Conservation (phyloP, 2,888 invertebrate species). For the Cheilosia vernalis region DNA sequence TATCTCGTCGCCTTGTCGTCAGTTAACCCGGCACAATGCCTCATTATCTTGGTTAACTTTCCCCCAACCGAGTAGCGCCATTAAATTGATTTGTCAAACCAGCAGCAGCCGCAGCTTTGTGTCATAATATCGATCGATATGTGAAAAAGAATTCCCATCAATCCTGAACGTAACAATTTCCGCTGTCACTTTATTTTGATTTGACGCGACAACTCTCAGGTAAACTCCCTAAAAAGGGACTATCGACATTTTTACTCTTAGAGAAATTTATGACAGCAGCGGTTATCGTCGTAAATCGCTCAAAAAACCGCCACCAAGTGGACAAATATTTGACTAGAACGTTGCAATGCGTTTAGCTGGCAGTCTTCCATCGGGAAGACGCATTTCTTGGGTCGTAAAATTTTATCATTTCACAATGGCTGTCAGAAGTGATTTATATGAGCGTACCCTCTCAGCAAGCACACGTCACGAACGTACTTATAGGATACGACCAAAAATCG, state of each 20-base stretch:
- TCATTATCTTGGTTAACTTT: slow-evolving; percentile 42
- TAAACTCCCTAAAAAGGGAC: slow-evolving; percentile 30
- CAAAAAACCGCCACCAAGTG: slow-evolving; percentile 48
- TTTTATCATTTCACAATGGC: slow-evolving; percentile 66
- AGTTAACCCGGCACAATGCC: slow-evolving; percentile 47
- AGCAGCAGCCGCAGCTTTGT: slow-evolving; percentile 43
- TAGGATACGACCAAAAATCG: background rate
- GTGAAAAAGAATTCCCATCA: slow-evolving; percentile 40
- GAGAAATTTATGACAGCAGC: slow-evolving; percentile 39
- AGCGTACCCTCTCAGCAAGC: slow-evolving; percentile 27
- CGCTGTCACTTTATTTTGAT: slow-evolving; percentile 66
- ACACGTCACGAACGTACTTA: slow-evolving; percentile 11
- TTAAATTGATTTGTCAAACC: slow-evolving; percentile 73
- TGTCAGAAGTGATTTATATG: slow-evolving; percentile 71
- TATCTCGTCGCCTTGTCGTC: slow-evolving; percentile 50
- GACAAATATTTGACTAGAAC: slow-evolving; percentile 69
- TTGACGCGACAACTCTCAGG: slow-evolving; percentile 63
- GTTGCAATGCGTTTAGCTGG: background rate
- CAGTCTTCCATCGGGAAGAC: slow-evolving; percentile 13
- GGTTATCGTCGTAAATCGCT: slow-evolving; percentile 65
- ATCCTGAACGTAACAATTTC: slow-evolving; percentile 56
- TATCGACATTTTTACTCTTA: slow-evolving; percentile 1
- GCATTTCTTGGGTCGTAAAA: slow-evolving; percentile 57
- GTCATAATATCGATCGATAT: slow-evolving; percentile 63
- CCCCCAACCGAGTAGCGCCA: slow-evolving; percentile 62